Evolutionary conservation across 2,888 invertebrate species (phyloP).

Genomic region (Microlaimidae sp.): DNA sequence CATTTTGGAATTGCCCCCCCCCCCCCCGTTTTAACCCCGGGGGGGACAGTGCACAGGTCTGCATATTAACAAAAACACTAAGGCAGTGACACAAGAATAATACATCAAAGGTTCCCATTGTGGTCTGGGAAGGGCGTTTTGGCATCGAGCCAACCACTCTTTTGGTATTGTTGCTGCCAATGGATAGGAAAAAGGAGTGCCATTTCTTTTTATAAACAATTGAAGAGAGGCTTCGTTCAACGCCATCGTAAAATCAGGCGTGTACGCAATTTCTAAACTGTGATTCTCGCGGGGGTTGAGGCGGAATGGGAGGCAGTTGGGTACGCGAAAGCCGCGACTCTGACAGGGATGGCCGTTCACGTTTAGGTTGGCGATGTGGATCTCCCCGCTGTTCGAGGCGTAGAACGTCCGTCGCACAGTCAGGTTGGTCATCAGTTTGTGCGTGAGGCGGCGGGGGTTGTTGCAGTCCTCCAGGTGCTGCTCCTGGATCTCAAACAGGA

Average conservation of each 20-base stretch:
- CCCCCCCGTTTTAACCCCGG: too few species aligned
- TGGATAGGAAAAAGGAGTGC: conserved; percentile 43
- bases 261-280: conserved; percentile 60
- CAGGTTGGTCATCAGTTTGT: conserved; percentile 47
- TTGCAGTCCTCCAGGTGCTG: conserved; percentile 49
- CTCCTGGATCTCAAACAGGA: conserved; percentile 62
- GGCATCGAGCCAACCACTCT: conserved; percentile 52
- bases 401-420: conserved; percentile 62
- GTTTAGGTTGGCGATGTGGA: conserved; percentile 40
- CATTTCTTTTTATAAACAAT: conserved; percentile 36
- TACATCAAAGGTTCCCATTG: conserved; percentile 57
- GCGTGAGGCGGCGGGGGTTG: conserved; percentile 35
- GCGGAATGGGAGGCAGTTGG: conserved; percentile 55
- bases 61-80: too few species aligned
- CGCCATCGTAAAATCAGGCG: conserved; percentile 66
- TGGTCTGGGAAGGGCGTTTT: conserved; percentile 53
- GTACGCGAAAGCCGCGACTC: conserved; percentile 51
- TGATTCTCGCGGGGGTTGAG: conserved; percentile 54
- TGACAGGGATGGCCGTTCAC: conserved; percentile 43
- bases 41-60: too few species aligned
- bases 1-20: too few species aligned
- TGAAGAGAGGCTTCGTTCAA: conserved; percentile 47
- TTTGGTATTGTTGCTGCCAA: conserved; percentile 51
- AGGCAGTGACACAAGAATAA: conserved; percentile 39
- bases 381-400: conserved; percentile 71